phyloP scores from a whole-genome alignment of 2,888 invertebrate species.

The Eupelmus urozonus region DNA sequence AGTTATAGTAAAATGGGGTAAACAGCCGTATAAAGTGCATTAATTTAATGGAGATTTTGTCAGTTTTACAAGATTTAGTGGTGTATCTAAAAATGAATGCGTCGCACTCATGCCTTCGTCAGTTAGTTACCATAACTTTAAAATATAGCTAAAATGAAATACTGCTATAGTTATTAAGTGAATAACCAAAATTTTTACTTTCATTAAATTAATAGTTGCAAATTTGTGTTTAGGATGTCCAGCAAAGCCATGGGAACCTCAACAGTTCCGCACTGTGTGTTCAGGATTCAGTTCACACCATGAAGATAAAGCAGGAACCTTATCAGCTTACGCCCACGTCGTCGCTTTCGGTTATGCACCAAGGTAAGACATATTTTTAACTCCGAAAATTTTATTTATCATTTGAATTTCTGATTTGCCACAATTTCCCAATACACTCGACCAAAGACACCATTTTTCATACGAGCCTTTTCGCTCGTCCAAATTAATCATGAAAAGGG shows the following conservation, averaged over 20 bases:
- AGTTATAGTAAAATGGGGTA: too few species aligned
- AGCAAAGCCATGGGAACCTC: slow-evolving; percentile 69
- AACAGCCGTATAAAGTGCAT: too few species aligned
- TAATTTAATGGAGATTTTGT: too few species aligned
- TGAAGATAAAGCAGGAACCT: slow-evolving; percentile 75
- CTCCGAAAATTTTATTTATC: too few species aligned
- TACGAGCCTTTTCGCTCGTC: not conserved
- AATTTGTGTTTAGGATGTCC: slow-evolving; percentile 68
- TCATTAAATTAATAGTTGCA: slow-evolving; percentile 2
- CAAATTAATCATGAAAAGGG: not conserved
- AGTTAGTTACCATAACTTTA: too few species aligned
- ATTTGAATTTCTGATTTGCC: not conserved
- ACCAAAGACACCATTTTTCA: too few species aligned
- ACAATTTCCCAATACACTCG: not conserved
- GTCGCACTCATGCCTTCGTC: too few species aligned
- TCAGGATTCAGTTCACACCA: slow-evolving; percentile 68
- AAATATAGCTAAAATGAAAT: too few species aligned
- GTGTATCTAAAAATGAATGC: too few species aligned
- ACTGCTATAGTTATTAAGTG: too few species aligned
- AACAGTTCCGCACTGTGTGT: slow-evolving; percentile 65
- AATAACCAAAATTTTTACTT: too few species aligned
- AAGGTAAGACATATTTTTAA: slow-evolving; percentile 65
- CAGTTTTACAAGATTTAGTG: too few species aligned
- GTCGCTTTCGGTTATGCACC: slow-evolving; percentile 70
- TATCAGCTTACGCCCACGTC: slow-evolving; percentile 71